Conservation (phyloP, 2,113 vertebrate genomes). For the Forbesichthys papilliferus region DNA sequence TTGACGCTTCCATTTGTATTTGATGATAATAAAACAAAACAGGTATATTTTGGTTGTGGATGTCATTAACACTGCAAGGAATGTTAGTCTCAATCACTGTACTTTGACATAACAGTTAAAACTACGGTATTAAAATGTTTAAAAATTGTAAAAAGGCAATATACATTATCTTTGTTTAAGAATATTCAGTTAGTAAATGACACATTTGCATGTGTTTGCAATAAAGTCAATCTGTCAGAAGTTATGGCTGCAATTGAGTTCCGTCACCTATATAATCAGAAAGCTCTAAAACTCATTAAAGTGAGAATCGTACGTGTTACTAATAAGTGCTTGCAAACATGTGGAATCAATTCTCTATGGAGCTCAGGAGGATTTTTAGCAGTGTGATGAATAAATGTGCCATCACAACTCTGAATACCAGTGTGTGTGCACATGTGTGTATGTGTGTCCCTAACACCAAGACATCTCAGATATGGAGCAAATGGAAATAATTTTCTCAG, state of each 20-base stretch:
- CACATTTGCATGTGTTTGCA: background rate
- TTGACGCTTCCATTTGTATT: slow-evolving; percentile 37
- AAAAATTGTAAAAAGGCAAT: background rate
- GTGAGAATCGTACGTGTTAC: slow-evolving; percentile 24
- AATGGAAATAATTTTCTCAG: slow-evolving; percentile 43
- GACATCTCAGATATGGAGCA: slow-evolving; percentile 21
- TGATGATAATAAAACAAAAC: slow-evolving; percentile 30
- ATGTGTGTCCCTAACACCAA: slow-evolving; percentile 11
- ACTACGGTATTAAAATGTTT: slow-evolving; percentile 32
- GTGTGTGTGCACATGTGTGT: background rate
- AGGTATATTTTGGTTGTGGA: slow-evolving; percentile 43
- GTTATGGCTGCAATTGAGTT: slow-evolving; percentile 1
- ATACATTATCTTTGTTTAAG: slow-evolving; percentile 18
- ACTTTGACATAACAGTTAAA: slow-evolving; percentile 32
- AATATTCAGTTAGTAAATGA: background rate
- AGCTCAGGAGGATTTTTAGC: slow-evolving; percentile 12
- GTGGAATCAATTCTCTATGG: slow-evolving; percentile 10
- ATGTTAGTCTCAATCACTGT: slow-evolving; percentile 17
- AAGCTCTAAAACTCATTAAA: slow-evolving; percentile 1
- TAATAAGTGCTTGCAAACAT: slow-evolving; percentile 14
- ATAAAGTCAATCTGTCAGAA: background rate
- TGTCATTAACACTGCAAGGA: slow-evolving; percentile 14
- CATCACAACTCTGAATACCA: slow-evolving; percentile 27
- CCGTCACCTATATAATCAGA: background rate
- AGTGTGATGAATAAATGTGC: slow-evolving; percentile 2